Conservation (phyloP, 2,797 vertebrate genomes). For the Hypotaenidia philippensis region DNA sequence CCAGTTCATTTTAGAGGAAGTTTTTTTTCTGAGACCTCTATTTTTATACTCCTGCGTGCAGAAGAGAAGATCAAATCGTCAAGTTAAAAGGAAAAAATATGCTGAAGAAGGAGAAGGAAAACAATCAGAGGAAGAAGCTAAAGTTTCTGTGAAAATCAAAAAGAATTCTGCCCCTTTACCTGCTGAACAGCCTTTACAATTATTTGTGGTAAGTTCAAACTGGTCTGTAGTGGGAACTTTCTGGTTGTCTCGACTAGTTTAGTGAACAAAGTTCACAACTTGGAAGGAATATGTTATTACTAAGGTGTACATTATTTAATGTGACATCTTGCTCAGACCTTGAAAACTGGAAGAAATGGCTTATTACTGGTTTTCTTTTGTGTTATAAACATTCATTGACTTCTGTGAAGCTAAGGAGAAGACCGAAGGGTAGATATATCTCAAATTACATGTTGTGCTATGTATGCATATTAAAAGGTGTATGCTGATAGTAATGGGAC, state of each 20-base stretch:
- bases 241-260: background rate
- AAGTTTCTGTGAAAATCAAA: conserved; percentile 91
- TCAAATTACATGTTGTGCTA: background rate
- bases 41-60: conserved; percentile 70
- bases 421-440: background rate
- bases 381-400: background rate
- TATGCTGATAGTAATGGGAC: background rate
- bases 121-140: conserved; percentile 92
- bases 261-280: background rate
- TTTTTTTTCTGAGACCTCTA: background rate
- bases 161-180: conserved; percentile 84
- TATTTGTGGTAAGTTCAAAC: conserved; percentile 91
- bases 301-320: background rate
- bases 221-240: background rate
- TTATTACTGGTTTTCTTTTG: background rate
- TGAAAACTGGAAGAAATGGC: background rate
- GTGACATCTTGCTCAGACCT: background rate
- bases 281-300: background rate
- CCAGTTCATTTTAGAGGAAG: background rate
- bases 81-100: conserved; percentile 97
- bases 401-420: background rate
- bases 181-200: conserved; percentile 89
- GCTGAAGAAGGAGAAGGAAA: conserved; percentile 93
- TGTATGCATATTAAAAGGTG: background rate
- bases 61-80: conserved; percentile 97